Evolutionary conservation across 2,888 invertebrate species (phyloP).

Genomic region (Dynastes maya): DNA sequence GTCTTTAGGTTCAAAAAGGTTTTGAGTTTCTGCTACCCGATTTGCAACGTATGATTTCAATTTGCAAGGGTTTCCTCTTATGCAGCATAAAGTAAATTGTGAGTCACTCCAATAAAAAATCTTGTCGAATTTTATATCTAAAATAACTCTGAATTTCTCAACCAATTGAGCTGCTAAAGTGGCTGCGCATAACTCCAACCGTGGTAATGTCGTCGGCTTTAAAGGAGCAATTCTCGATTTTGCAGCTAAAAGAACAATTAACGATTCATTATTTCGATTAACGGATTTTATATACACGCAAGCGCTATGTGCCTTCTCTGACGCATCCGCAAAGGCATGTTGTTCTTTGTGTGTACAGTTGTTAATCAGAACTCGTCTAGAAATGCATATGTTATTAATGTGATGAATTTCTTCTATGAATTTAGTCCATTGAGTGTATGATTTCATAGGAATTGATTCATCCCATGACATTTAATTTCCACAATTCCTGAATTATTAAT

Average conservation of each 20-base stretch:
- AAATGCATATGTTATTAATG: neutral
- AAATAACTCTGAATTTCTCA: neutral
- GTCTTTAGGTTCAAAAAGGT: slow-evolving; percentile 15
- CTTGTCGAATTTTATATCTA: neutral
- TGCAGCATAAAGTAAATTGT: slow-evolving; percentile 20
- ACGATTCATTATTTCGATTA: neutral
- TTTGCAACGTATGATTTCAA: slow-evolving; percentile 41
- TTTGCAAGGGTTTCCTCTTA: neutral
- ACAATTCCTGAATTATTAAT: neutral
- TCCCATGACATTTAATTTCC: neutral
- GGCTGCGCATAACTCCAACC: neutral
- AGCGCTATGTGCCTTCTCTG: neutral
- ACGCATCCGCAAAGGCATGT: neutral
- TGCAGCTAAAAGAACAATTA: neutral
- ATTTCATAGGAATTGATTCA: neutral
- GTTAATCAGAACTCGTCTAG: neutral
- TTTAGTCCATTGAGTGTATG: neutral
- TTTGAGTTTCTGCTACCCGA: slow-evolving; percentile 34
- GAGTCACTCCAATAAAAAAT: slow-evolving; percentile 15
- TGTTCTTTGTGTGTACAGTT: neutral
- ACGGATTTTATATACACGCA: neutral
- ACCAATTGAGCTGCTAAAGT: neutral
- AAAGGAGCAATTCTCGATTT: slow-evolving; percentile 6
- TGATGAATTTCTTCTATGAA: neutral
- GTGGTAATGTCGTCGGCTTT: neutral